Conservation (phyloP, 1,140 invertebrate genomes). For the Procambarus virginalis region DNA sequence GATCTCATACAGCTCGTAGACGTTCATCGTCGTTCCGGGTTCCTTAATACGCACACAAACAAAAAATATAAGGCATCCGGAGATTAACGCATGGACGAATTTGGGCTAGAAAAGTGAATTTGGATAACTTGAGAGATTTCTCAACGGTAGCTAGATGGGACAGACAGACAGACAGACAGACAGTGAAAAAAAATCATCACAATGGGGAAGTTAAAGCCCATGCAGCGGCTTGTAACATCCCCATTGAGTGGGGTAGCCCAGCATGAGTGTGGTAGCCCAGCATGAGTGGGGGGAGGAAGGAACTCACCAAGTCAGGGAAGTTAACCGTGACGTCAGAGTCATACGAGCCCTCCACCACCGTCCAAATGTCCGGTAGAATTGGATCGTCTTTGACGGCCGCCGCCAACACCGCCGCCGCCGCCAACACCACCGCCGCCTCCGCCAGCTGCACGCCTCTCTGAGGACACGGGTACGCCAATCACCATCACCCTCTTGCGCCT, state of each 20-base stretch:
- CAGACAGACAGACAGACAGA: too few relatives aligned
- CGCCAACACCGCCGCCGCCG: neutral
- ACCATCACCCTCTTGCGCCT: too few relatives aligned
- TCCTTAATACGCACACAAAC: neutral
- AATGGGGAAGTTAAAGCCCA: too few relatives aligned
- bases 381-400: neutral
- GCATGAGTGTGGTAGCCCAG: too few relatives aligned
- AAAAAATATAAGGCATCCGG: too few relatives aligned
- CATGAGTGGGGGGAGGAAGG: neutral
- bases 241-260: too few relatives aligned
- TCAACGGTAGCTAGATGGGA: too few relatives aligned
- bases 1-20: slow-evolving; percentile 56
- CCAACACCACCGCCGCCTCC: neutral
- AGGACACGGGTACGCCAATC: neutral
- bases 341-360: slow-evolving; percentile 42
- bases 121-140: too few relatives aligned
- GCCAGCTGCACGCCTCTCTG: neutral
- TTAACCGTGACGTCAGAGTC: slow-evolving; percentile 26
- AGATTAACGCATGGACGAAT: too few relatives aligned
- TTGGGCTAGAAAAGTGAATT: too few relatives aligned
- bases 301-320: slow-evolving; percentile 39
- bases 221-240: too few relatives aligned
- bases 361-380: slow-evolving; percentile 35
- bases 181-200: too few relatives aligned
- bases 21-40: slow-evolving; percentile 15